A percentile compares a stretch with the other conserved stretches of the same genome.
Evolutionary conservation across 2,113 vertebrate genomes (phyloP).

Genomic region (Upupa epops): DNA sequence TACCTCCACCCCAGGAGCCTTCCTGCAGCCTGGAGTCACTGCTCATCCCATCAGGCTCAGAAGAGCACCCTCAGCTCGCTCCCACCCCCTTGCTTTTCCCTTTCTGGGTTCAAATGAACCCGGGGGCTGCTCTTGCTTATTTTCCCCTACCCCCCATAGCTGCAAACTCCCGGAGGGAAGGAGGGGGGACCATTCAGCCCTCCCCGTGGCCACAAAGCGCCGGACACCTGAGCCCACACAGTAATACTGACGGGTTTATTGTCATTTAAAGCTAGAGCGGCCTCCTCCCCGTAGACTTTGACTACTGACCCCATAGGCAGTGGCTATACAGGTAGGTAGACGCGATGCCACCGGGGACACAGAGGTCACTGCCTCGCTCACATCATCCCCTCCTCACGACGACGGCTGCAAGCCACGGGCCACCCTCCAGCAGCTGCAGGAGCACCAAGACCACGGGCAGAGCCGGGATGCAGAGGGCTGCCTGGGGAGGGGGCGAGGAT

Average conservation of each 20-base stretch:
- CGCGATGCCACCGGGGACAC: background rate
- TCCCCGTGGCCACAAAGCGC: background rate
- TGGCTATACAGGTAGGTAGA: constrained; percentile 17
- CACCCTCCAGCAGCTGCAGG: background rate
- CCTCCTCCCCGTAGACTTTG: constrained; percentile 57
- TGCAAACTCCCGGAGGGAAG: background rate
- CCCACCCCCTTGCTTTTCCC: background rate
- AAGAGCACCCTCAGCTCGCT: fast-evolving
- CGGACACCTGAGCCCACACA: background rate
- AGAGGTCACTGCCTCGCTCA: background rate
- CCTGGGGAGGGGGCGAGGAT: background rate
- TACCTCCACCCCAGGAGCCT: background rate
- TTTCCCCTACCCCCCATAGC: background rate
- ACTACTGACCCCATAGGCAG: constrained; percentile 32
- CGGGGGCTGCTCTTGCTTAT: background rate
- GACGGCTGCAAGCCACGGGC: background rate
- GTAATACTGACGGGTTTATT: constrained; percentile 72
- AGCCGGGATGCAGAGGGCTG: background rate
- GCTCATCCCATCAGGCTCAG: background rate
- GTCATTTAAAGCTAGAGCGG: constrained; percentile 35
- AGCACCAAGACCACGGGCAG: background rate
- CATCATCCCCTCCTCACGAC: background rate
- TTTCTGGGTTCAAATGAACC: background rate
- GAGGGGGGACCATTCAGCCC: background rate
- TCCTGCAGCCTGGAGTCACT: background rate